Evolutionary conservation across 2,888 invertebrate genomes (phyloP).

Genomic region (Noctua pronuba): DNA sequence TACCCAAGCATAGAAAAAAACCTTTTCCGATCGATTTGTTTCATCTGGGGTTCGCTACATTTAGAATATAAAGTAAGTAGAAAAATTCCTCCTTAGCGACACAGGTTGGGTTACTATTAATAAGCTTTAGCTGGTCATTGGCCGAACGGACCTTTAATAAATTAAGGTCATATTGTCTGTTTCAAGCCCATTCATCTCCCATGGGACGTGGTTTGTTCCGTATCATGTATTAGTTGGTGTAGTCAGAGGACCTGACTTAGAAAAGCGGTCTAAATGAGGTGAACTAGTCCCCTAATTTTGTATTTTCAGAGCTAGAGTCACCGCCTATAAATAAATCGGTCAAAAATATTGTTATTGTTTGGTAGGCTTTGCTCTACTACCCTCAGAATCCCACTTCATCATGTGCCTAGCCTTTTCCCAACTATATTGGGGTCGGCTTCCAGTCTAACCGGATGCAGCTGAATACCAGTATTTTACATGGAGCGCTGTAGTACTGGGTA

Average conservation of each 20-base stretch:
- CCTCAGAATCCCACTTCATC: background rate
- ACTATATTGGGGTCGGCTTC: too few species aligned
- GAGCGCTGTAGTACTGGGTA: too few species aligned
- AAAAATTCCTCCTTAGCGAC: background rate
- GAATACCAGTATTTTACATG: too few species aligned
- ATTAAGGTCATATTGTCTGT: constrained; percentile 20
- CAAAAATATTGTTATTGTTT: background rate
- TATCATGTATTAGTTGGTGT: constrained; percentile 10
- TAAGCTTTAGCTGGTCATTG: constrained; percentile 25
- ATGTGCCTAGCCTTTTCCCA: too few species aligned
- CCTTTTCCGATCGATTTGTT: constrained; percentile 43
- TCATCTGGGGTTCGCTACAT: constrained; percentile 14
- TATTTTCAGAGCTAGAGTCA: background rate
- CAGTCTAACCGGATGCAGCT: too few species aligned
- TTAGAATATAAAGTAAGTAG: constrained; percentile 29
- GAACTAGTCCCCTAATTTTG: background rate
- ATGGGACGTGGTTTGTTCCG: background rate
- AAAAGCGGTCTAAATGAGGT: background rate
- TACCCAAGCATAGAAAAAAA: constrained; percentile 18
- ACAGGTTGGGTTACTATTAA: constrained; percentile 22
- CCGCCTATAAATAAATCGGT: background rate
- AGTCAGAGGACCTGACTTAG: background rate
- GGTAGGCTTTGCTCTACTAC: background rate
- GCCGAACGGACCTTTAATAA: constrained; percentile 26
- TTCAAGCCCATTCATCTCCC: constrained; percentile 15